Base-by-base conservation (phyloP, 2,888 invertebrate species). In the Sympetrum striolatum region DNA sequence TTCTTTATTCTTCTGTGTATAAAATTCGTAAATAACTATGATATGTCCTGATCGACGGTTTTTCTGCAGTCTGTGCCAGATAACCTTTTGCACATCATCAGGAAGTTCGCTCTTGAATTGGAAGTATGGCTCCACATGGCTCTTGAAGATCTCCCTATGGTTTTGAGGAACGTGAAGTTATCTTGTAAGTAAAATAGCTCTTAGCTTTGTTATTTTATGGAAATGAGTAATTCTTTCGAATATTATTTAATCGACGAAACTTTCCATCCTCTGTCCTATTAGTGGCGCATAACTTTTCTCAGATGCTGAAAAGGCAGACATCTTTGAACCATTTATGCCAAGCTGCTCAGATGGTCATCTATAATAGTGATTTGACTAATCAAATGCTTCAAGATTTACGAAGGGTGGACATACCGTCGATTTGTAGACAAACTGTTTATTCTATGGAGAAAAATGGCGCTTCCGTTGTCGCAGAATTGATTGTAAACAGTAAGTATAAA, bases 381-480 rank as follows among this genome's bases (percentile, higher is more conserved):
- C 94, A 94, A 92, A 94, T 94, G 94, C 92, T 94, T 58, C 93
- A 94, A 82, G 94, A 94, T 91, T 94, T 94, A 94, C 92, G 93
- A 81, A 93, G 93, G 44, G 93, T 94, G 8, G 94, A 94, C 91
- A 92, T 94, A 37, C 93, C 93, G 90, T 93, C 93, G 58, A 93
- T 94, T 90, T 93, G 93, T 90, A 93, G 94, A 92, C 94, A 94
- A 92, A 94, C 93, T 0, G 92, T 94, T 18, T 80, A 90, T n/a
- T 58, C 90, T 18, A 80, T 90, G 80, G 90, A 80, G n/a, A 90
- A 22, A n/a, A 15, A 31, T 31, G 73, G 79, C 25, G 90, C 64
- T 25, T 73, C 48, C 18, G 37, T 90, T 18, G n/a, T 80, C 35
- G n/a, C 44, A 31, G 44, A 90, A 22, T 37, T 90, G 15, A 80